Evolutionary conservation across 1,140 invertebrate genomes (phyloP).

Genomic region (Palaemon carinicauda): DNA sequence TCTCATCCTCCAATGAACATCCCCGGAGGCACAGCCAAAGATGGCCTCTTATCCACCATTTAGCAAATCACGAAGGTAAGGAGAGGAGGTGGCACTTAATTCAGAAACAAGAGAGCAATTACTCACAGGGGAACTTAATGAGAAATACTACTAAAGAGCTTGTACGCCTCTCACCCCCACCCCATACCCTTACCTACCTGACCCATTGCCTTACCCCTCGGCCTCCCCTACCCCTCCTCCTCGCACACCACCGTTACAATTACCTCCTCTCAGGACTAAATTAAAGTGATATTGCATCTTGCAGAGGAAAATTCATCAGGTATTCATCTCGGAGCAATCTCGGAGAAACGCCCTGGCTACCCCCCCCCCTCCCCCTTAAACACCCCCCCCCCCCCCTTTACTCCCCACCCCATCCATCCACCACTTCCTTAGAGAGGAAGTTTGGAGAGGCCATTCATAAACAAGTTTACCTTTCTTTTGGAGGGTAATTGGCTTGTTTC

Average conservation of each 20-base stretch:
- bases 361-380: not conserved
- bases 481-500: too few relatives aligned
- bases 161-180: not conserved
- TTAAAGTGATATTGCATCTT: conserved; percentile 31
- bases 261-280: conserved; percentile 33
- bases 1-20: too few relatives aligned
- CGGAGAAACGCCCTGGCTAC: not conserved
- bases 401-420: not conserved
- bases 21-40: too few relatives aligned
- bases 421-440: not conserved
- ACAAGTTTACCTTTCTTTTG: not conserved
- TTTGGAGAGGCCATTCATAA: not conserved
- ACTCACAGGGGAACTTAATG: conserved; percentile 33
- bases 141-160: not conserved
- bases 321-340: conserved; percentile 5
- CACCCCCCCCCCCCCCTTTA: not conserved
- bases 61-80: conserved; percentile 22
- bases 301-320: not conserved
- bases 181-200: not conserved
- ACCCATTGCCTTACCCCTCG: not conserved
- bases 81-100: conserved; percentile 34
- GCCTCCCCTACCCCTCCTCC: not conserved
- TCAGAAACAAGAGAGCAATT: conserved; percentile 33
- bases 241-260: not conserved
- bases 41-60: too few relatives aligned